These are phyloP conservation scores for Caenorhabditis drosophilae DNA, from an alignment of 2,888 invertebrate genomes.

Conservation along the genomic window DNA sequence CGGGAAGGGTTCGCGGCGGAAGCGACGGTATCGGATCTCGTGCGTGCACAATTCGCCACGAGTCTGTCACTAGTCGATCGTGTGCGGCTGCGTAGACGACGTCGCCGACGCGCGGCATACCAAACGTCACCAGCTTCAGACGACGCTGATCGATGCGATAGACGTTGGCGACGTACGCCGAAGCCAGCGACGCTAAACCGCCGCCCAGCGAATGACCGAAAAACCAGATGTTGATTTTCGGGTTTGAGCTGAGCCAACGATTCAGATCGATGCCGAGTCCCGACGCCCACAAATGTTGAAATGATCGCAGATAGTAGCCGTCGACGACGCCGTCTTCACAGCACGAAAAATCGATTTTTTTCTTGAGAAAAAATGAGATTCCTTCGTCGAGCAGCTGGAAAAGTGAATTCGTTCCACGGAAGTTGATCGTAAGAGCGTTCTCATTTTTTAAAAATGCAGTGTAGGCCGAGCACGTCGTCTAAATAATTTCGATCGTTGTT, in stretches of 20 bases:
- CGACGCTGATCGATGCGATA: conserved; percentile 1
- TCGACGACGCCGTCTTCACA: conserved; percentile 33
- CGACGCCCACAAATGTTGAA: conserved; percentile 14
- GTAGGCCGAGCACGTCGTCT: conserved; percentile 34
- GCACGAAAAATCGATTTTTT: conserved; percentile 15
- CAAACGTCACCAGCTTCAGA: conserved; percentile 57
- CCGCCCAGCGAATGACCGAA: conserved; percentile 63
- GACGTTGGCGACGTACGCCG: conserved; percentile 22
- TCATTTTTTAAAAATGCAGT: conserved; percentile 13
- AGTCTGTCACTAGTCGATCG: conserved; percentile 55
- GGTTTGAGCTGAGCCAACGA: background rate
- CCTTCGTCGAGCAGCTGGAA: conserved; percentile 35
- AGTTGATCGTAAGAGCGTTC: conserved; percentile 21
- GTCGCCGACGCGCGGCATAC: conserved; percentile 66
- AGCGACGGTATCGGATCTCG: conserved; percentile 30
- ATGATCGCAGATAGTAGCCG: conserved; percentile 26
- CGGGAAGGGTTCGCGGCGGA: conserved; percentile 26
- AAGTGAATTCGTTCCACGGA: conserved; percentile 26
- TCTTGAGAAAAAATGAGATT: conserved; percentile 27
- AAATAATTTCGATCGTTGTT: background rate
- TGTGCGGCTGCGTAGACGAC: conserved; percentile 55
- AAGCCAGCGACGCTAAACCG: conserved; percentile 60
- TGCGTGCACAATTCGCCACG: conserved; percentile 52
- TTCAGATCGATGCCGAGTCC: conserved; percentile 22
- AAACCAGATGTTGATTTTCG: conserved; percentile 16